Evolutionary conservation across 2,888 invertebrate genomes (phyloP).

Genomic region (Polyommatus iphigenia): DNA sequence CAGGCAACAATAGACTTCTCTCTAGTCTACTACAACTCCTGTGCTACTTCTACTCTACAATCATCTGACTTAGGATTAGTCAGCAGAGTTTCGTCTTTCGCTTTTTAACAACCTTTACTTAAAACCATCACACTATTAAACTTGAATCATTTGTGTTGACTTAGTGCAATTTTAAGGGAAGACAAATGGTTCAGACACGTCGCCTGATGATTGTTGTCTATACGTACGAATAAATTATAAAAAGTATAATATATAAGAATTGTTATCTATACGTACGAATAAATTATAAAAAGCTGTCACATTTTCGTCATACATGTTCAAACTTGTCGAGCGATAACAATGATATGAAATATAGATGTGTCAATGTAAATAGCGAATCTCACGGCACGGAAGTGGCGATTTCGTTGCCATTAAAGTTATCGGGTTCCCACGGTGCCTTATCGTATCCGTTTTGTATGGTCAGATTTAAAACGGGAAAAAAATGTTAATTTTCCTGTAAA

Average conservation of each 20-base stretch:
- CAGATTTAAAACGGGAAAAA: slow-evolving; percentile 29
- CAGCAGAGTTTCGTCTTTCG: too few species aligned
- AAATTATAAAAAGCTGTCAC: neutral
- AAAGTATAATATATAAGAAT: too few species aligned
- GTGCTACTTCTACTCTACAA: too few species aligned
- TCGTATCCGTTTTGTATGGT: slow-evolving; percentile 25
- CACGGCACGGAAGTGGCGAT: slow-evolving; percentile 17
- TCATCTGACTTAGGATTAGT: too few species aligned
- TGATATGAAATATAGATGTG: slow-evolving; percentile 17
- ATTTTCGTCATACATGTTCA: slow-evolving; percentile 26
- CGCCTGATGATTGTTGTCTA: neutral
- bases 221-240: neutral
- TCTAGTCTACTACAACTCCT: too few species aligned
- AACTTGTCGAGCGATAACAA: slow-evolving; percentile 21
- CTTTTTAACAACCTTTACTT: too few species aligned
- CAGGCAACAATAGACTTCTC: too few species aligned
- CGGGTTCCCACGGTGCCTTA: slow-evolving; percentile 29
- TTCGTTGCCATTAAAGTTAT: slow-evolving; percentile 27
- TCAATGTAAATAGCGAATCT: slow-evolving; percentile 27
- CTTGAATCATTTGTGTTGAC: too few species aligned
- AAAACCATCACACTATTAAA: too few species aligned
- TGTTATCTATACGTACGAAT: neutral
- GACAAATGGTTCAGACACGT: neutral
- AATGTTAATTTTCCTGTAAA: slow-evolving; percentile 10
- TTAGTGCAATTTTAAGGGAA: too few species aligned